These are phyloP conservation scores for Coleophora deauratella DNA, from an alignment of 2,888 invertebrate species.

Conservation along the genomic window DNA sequence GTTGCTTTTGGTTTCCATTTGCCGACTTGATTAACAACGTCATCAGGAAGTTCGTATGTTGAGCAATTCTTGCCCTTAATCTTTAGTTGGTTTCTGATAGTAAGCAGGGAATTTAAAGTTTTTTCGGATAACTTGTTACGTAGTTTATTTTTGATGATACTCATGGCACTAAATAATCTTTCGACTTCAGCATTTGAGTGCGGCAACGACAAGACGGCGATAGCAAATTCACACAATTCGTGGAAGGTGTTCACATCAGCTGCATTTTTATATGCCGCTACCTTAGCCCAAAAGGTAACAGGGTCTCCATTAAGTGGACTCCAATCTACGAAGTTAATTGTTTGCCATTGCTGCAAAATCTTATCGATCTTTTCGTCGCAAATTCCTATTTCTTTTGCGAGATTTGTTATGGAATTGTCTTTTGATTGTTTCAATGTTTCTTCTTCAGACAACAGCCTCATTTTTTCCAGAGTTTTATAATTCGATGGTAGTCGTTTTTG, in stretches of 20 bases:
- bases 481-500: slow-evolving; percentile 14
- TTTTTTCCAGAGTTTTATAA: slow-evolving; percentile 3
- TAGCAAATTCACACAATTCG: slow-evolving; percentile 3
- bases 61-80: slow-evolving; percentile 2
- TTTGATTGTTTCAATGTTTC: slow-evolving; percentile 14
- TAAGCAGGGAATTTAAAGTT: slow-evolving; percentile 5
- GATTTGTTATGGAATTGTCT: slow-evolving; percentile 11
- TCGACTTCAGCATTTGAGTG: slow-evolving; percentile 4
- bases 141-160: slow-evolving; percentile 3
- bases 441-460: slow-evolving; percentile 10
- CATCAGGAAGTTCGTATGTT: background rate
- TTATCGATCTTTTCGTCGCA: slow-evolving; percentile 8
- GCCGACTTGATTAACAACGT: slow-evolving; percentile 1
- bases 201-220: slow-evolving; percentile 1
- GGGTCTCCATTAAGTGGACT: slow-evolving; percentile 10
- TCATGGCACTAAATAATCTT: slow-evolving; percentile 5
- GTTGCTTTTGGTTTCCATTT: slow-evolving; percentile 1
- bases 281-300: slow-evolving; percentile 13
- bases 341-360: slow-evolving; percentile 13
- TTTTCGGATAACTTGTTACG: background rate
- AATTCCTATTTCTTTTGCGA: slow-evolving; percentile 11
- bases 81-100: slow-evolving; percentile 3
- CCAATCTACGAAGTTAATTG: slow-evolving; percentile 13
- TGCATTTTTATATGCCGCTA: slow-evolving; percentile 13
- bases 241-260: slow-evolving; percentile 1